phyloP scores from a whole-genome alignment of 1,140 invertebrate genomes.

The Drosophila hydei region DNA sequence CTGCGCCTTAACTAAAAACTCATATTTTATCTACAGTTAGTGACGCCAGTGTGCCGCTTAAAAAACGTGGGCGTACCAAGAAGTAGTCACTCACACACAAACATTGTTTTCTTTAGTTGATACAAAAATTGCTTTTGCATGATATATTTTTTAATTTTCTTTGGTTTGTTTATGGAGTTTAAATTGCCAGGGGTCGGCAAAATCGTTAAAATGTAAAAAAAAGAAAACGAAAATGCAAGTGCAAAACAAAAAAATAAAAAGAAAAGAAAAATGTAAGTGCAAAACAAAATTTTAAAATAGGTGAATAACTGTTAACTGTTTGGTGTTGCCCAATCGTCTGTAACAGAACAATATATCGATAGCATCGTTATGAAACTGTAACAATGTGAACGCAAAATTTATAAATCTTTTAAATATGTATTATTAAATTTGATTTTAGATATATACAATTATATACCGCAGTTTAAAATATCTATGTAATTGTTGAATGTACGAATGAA shows the following conservation, averaged over 20 bases:
- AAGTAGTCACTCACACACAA: background rate
- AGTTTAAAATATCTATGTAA: slow-evolving; percentile 23
- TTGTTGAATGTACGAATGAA: no score
- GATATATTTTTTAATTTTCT: background rate
- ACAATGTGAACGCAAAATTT: background rate
- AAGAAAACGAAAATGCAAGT: background rate
- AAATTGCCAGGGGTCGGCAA: slow-evolving; percentile 1
- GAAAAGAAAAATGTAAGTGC: background rate
- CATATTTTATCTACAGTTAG: background rate
- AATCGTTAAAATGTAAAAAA: background rate
- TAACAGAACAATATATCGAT: background rate
- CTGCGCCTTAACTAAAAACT: background rate
- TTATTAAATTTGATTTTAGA: slow-evolving; percentile 15
- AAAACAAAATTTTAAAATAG: no score
- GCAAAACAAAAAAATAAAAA: background rate
- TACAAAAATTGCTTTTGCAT: background rate
- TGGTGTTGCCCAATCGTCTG: slow-evolving; percentile 2
- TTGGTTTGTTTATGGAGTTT: slow-evolving; percentile 4
- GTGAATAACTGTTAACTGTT: background rate
- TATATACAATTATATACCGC: slow-evolving; percentile 69
- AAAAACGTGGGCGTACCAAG: slow-evolving; percentile 48
- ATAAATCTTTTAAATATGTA: slow-evolving; percentile 4
- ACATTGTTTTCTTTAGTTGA: background rate
- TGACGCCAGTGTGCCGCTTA: slow-evolving; percentile 47
- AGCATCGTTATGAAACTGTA: background rate